phyloP scores from a whole-genome alignment of 1,140 invertebrate species.

The Cydia strobilella region DNA sequence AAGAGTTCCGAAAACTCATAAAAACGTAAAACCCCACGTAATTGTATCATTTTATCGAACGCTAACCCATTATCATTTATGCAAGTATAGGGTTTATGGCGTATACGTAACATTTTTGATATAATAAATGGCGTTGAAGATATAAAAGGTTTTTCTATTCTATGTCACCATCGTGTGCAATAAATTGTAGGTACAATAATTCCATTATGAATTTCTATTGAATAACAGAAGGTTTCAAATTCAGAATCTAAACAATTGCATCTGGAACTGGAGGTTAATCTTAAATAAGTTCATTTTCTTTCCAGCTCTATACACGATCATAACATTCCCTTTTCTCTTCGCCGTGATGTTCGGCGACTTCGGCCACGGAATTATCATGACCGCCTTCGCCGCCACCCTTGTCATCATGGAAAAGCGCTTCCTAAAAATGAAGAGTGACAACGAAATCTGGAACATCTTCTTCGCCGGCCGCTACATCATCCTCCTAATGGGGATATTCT shows the following conservation, averaged over 20 bases:
- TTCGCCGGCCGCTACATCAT: constrained; percentile 93
- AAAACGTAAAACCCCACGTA: too few species aligned
- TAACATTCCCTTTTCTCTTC: constrained; percentile 88
- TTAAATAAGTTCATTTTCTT: constrained; percentile 37
- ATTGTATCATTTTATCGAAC: too few species aligned
- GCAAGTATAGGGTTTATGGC: too few species aligned
- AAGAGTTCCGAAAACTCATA: too few species aligned
- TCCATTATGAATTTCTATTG: too few species aligned
- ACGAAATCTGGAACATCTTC: constrained; percentile 91
- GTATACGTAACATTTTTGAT: too few species aligned
- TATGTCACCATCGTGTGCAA: too few species aligned
- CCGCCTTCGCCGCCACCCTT: constrained; percentile 82
- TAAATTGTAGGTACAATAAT: too few species aligned
- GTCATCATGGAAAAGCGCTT: constrained; percentile 83
- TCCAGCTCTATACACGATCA: constrained; percentile 84
- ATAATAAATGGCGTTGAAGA: too few species aligned
- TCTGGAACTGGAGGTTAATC: neutral
- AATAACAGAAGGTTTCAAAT: too few species aligned
- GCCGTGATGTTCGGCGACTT: constrained; percentile 89
- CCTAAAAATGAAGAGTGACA: constrained; percentile 69
- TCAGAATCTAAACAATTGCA: neutral
- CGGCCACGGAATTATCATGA: constrained; percentile 86
- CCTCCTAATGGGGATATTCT: constrained; percentile 91
- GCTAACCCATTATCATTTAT: too few species aligned
- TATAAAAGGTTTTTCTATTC: too few species aligned